Evolutionary conservation across 2,888 invertebrate genomes (phyloP), one percentile per base, ranked within the genome.

Genomic region (Meghimatium bilineatum): DNA sequence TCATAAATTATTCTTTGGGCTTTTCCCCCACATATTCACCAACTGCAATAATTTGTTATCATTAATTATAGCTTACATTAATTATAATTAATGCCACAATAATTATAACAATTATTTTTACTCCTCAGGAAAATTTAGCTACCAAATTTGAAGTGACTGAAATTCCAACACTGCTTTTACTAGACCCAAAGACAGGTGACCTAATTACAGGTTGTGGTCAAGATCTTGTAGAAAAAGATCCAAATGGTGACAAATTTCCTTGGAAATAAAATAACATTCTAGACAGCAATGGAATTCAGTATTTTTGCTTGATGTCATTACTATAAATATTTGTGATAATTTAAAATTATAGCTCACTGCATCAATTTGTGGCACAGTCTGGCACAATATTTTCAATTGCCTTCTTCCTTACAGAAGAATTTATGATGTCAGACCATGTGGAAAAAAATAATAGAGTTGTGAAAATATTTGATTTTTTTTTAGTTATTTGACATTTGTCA

Each of bases 91-190:
- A n/a, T n/a, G n/a, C n/a, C n/a, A n/a, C n/a, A n/a, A 66, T 66
- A 32, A 29, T 17, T 66, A 29, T 32, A 32, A 32, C 32, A 12
- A 3, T 63, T 66, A 1, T 71, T 6, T 71, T 38, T 3, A 71
- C 71, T 38, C 71, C 14, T 29, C 85, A 88, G 88, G 86, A 85
- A 36, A n/a, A 66, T n/a, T 36, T 88, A 1, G 63, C 85, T 8
- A 36, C 84, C 12, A 87, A 86, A 60, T 88, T 85, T 76, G 86
- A 83, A 12, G 82, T 90, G 0, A 83, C 83, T 8, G 90, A 88
- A n/a, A 89, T 90, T 66, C 90, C 89, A 20, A 85, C 86, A 3
- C 84, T 90, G 8, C 75, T 90, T 20, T 82, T 90, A 17, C 49
- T 90, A 14, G 82, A 87, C 38, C 80, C 74, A 26, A 84, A 85